Conservation (phyloP, 2,113 vertebrate genomes). For the Myrmecobius fasciatus region DNA sequence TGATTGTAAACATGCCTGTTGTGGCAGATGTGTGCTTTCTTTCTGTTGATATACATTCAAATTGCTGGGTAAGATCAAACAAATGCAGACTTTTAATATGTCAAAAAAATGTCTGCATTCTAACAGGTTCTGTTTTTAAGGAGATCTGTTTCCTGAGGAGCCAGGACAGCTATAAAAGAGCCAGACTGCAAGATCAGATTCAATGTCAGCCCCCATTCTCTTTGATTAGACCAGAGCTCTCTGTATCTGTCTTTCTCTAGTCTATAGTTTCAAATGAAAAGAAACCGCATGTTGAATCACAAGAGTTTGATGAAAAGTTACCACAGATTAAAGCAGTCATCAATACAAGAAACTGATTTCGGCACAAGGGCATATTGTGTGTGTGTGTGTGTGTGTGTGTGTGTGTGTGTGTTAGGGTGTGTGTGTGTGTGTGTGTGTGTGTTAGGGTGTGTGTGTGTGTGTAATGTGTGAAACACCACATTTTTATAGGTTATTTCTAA, state of each 20-base stretch:
- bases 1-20: slow-evolving; percentile 84
- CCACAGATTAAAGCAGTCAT: slow-evolving; percentile 58
- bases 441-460: background rate
- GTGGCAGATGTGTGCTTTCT: slow-evolving; percentile 81
- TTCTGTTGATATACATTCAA: slow-evolving; percentile 77
- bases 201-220: slow-evolving; percentile 77
- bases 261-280: slow-evolving; percentile 69
- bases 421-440: background rate
- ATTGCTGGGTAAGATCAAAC: slow-evolving; percentile 85
- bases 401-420: too few species aligned
- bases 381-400: background rate
- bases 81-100: slow-evolving; percentile 78
- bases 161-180: slow-evolving; percentile 82
- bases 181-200: slow-evolving; percentile 79
- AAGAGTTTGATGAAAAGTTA: slow-evolving; percentile 65
- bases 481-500: background rate
- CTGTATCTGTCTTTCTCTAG: slow-evolving; percentile 64
- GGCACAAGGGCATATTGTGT: background rate
- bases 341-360: slow-evolving; percentile 70
- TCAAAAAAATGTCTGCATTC: slow-evolving; percentile 76
- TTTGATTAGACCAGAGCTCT: slow-evolving; percentile 77
- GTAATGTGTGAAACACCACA: background rate
- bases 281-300: slow-evolving; percentile 70
- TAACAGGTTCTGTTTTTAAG: slow-evolving; percentile 81
- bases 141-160: slow-evolving; percentile 81